phyloP scores from a whole-genome alignment of 1,140 invertebrate genomes.

The Subanguina moxae region DNA sequence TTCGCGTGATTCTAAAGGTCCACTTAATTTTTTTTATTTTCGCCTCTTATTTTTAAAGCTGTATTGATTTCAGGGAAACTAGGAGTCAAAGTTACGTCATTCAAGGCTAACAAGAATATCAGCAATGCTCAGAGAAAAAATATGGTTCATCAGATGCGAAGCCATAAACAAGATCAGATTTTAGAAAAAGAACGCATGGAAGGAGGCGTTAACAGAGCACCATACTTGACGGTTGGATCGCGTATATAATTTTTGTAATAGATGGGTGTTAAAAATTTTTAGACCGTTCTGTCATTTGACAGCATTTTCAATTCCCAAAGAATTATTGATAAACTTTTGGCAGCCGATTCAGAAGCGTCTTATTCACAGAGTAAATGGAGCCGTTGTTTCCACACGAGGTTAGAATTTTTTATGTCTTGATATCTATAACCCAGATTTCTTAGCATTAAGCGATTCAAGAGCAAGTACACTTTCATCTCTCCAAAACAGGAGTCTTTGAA shows the following conservation, averaged over 20 bases:
- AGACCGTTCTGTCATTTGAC: conserved; percentile 33
- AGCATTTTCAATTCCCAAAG: neutral
- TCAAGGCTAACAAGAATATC: conserved; percentile 1
- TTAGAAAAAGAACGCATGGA: conserved; percentile 15
- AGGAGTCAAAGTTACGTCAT: conserved; percentile 6
- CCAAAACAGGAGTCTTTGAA: conserved; percentile 23
- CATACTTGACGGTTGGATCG: conserved; percentile 3
- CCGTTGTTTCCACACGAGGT: conserved; percentile 17
- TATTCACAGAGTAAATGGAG: conserved; percentile 10
- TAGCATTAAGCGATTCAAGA: conserved; percentile 43
- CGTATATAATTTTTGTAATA: neutral
- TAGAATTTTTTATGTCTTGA: conserved; percentile 24
- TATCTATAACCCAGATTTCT: no score
- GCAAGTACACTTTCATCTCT: conserved; percentile 37
- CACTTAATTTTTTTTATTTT: neutral
- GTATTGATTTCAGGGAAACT: conserved; percentile 20
- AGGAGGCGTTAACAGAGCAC: conserved; percentile 9
- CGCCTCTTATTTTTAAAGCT: neutral
- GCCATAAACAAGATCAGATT: conserved; percentile 20
- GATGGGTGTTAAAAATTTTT: conserved; percentile 11
- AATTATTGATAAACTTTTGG: conserved; percentile 12
- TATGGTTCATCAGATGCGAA: conserved; percentile 11
- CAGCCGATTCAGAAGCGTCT: conserved; percentile 18
- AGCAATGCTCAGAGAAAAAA: conserved; percentile 18
- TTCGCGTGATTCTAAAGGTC: conserved; percentile 18